Percentiles rank a stretch among this genome's conserved stretches.
These are phyloP conservation scores for Acanthacorydalis orientalis DNA, from an alignment of 2,888 invertebrate genomes.

Conservation along the genomic window DNA sequence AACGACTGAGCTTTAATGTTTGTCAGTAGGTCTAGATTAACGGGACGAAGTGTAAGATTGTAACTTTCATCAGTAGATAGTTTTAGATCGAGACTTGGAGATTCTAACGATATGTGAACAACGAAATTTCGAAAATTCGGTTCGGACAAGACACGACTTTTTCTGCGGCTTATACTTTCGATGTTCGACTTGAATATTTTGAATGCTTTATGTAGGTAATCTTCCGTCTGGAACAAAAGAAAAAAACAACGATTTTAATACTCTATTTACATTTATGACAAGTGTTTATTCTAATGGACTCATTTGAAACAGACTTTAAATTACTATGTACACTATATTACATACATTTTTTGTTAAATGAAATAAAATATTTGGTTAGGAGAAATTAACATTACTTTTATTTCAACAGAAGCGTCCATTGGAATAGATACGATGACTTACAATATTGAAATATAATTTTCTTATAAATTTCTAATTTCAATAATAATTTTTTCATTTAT, in stretches of 20 bases:
- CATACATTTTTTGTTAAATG: too few relatives aligned
- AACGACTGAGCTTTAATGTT: conserved; percentile 49
- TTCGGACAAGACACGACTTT: conserved; percentile 9
- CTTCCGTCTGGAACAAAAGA: conserved; percentile 17
- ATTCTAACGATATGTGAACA: conserved; percentile 36
- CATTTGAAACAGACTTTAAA: too few relatives aligned
- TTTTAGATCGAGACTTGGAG: conserved; percentile 35
- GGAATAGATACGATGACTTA: too few relatives aligned
- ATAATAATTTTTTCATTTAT: too few relatives aligned
- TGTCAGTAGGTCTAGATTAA: conserved; percentile 33
- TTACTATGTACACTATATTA: too few relatives aligned
- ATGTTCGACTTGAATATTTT: conserved; percentile 27
- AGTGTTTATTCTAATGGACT: too few relatives aligned
- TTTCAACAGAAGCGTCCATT: too few relatives aligned
- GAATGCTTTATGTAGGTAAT: conserved; percentile 33
- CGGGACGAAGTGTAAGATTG: conserved; percentile 37
- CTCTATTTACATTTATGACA: not conserved
- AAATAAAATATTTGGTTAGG: too few relatives aligned
- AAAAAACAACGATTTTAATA: not conserved
- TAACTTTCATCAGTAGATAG: conserved; percentile 62
- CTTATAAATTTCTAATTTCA: too few relatives aligned
- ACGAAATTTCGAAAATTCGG: conserved; percentile 20
- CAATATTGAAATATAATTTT: too few relatives aligned
- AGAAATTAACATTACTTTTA: too few relatives aligned
- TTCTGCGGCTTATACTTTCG: conserved; percentile 11